phyloP scores from a whole-genome alignment of 2,797 vertebrate species.

The Rhinoraja longicauda region DNA sequence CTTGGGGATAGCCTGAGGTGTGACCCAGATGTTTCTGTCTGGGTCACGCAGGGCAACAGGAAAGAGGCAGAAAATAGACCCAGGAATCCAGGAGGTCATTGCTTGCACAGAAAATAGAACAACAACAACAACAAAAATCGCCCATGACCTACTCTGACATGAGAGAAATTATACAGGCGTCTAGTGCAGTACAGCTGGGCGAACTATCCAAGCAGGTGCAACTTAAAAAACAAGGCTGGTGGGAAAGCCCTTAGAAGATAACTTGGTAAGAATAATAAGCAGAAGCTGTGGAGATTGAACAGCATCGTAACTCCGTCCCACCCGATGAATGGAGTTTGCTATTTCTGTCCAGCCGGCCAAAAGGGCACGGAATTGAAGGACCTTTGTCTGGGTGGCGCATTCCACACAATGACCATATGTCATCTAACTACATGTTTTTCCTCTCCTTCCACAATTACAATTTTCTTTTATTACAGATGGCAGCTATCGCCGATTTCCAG shows the following conservation, averaged over 20 bases:
- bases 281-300: conserved; percentile 15
- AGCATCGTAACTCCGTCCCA: conserved; percentile 17
- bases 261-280: conserved; percentile 32
- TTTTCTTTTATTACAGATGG: conserved; percentile 26
- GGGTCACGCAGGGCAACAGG: conserved; percentile 32
- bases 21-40: conserved; percentile 35
- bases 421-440: conserved; percentile 33
- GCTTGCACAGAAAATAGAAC: conserved; percentile 25
- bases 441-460: conserved; percentile 17
- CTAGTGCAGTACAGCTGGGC: conserved; percentile 18
- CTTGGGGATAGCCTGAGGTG: conserved; percentile 28
- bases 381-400: conserved; percentile 36
- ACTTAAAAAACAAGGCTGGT: conserved; percentile 30
- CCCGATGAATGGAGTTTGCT: conserved; percentile 21
- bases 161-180: conserved; percentile 1
- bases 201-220: conserved; percentile 24
- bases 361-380: conserved; percentile 17
- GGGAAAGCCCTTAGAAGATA: conserved; percentile 10
- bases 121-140: conserved; percentile 30
- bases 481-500: conserved; percentile 20
- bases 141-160: conserved; percentile 17
- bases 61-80: conserved; percentile 22
- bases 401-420: conserved; percentile 34
- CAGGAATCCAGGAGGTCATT: conserved; percentile 23
- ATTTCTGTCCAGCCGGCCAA: conserved; percentile 31